Evolutionary conservation across 2,113 vertebrate genomes (phyloP).

Genomic region (Glaucidium brasilianum): DNA sequence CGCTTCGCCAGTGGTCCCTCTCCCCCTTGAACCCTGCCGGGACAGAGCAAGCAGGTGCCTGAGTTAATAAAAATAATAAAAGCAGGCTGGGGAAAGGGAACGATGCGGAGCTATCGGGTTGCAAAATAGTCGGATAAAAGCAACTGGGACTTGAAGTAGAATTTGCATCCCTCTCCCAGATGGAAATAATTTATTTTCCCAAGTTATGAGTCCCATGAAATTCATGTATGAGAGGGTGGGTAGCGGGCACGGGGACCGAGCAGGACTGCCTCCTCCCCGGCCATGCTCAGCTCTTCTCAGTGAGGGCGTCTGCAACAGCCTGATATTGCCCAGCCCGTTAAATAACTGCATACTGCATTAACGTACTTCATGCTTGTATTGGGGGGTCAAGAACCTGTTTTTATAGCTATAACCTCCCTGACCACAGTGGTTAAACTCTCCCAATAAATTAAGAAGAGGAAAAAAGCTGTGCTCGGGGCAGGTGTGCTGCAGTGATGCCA

Average conservation of each 20-base stretch:
- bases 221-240: not conserved
- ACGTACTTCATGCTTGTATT: accelerated
- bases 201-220: not conserved
- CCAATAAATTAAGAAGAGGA: not conserved
- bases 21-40: constrained; percentile 93
- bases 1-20: constrained; percentile 93
- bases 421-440: not conserved
- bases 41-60: accelerated
- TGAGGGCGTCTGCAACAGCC: not conserved
- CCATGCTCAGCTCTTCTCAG: not conserved
- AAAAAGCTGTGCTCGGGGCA: accelerated
- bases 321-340: not conserved
- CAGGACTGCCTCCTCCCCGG: not conserved
- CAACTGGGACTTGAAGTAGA: not conserved
- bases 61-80: not conserved
- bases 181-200: not conserved
- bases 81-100: not conserved
- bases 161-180: not conserved
- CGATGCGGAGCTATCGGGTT: not conserved
- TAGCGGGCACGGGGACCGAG: not conserved
- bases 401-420: not conserved
- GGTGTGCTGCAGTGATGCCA: not conserved
- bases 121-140: not conserved
- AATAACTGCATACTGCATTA: not conserved
- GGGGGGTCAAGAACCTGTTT: not conserved